Evolutionary conservation across 2,888 invertebrate genomes (phyloP).

Genomic region (Drosophila helvetica): DNA sequence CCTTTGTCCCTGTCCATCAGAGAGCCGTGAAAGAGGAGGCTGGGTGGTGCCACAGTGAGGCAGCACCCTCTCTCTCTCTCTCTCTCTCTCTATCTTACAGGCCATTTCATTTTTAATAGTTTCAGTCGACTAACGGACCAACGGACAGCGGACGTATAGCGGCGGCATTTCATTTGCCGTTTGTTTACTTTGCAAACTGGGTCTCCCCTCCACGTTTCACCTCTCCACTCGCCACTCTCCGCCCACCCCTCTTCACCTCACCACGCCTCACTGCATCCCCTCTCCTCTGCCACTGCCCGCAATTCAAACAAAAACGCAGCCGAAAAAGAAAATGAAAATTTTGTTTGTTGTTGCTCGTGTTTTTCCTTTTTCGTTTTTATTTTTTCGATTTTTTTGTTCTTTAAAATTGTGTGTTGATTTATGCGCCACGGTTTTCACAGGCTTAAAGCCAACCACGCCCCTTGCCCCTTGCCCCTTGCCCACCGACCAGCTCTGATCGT

Average conservation of each 20-base stretch:
- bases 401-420: constrained; percentile 58
- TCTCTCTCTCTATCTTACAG: constrained; percentile 21
- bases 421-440: constrained; percentile 47
- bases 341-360: constrained; percentile 27
- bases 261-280: not conserved
- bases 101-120: constrained; percentile 75
- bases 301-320: constrained; percentile 61
- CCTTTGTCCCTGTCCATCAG: constrained; percentile 17
- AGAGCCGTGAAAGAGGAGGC: not conserved
- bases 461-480: too few relatives aligned
- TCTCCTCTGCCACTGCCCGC: constrained; percentile 23
- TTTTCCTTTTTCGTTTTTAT: not conserved
- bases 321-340: constrained; percentile 30
- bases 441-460: constrained; percentile 32
- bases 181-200: constrained; percentile 76
- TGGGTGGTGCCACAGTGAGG: constrained; percentile 27
- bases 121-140: constrained; percentile 50
- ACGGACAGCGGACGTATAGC: constrained; percentile 35
- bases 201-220: constrained; percentile 42
- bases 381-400: constrained; percentile 10
- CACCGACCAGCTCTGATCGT: constrained; percentile 3
- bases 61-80: constrained; percentile 11
- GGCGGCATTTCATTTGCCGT: constrained; percentile 72
- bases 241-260: not conserved
- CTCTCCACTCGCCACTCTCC: not conserved